These are phyloP conservation scores for Prosapia bicincta DNA, from an alignment of 2,888 invertebrate genomes.

Conservation along the genomic window DNA sequence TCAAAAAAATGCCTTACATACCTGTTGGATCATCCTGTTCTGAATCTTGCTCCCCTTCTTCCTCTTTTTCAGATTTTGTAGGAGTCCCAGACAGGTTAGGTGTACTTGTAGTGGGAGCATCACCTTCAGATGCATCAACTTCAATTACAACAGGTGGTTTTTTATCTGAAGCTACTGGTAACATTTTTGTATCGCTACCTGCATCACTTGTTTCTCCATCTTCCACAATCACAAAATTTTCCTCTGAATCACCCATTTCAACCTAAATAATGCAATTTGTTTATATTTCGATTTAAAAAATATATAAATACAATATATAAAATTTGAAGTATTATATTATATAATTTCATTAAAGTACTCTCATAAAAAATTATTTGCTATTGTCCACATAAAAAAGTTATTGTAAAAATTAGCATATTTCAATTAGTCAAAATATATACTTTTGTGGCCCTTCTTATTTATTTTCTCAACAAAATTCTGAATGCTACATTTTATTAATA, in stretches of 20 bases:
- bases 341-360: too few species aligned
- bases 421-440: not conserved
- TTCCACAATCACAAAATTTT: conserved; percentile 27
- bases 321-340: too few species aligned
- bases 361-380: too few species aligned
- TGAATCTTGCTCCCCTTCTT: conserved; percentile 49
- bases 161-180: conserved; percentile 18
- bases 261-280: not conserved
- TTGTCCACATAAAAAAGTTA: too few species aligned
- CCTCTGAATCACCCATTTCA: conserved; percentile 15
- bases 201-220: conserved; percentile 32
- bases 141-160: conserved; percentile 9
- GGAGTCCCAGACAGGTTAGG: conserved; percentile 27
- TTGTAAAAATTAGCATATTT: too few species aligned
- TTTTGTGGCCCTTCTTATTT: not conserved
- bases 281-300: not conserved
- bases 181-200: conserved; percentile 27
- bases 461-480: too few species aligned
- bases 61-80: conserved; percentile 42
- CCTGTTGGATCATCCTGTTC: conserved; percentile 55
- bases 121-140: conserved; percentile 1
- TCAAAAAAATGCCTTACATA: conserved; percentile 37
- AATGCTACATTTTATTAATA: too few species aligned
- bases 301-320: too few species aligned
- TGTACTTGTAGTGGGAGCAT: conserved; percentile 7